Conservation (phyloP, 2,797 vertebrate genomes). For the Gymnopithys bicolor region DNA sequence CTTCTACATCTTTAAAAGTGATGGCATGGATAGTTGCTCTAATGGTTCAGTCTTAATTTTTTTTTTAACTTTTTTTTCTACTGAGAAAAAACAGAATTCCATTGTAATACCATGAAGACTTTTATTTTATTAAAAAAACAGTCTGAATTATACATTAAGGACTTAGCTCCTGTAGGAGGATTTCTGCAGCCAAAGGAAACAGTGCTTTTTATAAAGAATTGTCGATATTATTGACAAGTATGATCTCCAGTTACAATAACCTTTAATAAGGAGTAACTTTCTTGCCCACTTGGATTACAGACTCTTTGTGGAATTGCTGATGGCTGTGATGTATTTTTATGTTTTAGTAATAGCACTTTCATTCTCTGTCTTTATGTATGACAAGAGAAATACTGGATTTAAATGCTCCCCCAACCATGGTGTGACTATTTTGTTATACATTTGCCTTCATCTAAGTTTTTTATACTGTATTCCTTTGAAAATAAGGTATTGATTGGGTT, state of each 20-base stretch:
- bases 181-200: slow-evolving; percentile 1
- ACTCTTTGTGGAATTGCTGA: not conserved
- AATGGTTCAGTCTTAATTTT: not conserved
- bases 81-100: not conserved
- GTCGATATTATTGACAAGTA: slow-evolving; percentile 31
- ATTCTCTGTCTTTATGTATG: not conserved
- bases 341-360: not conserved
- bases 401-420: not conserved
- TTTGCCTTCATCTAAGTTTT: not conserved
- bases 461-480: not conserved
- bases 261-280: not conserved
- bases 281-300: not conserved
- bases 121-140: not conserved
- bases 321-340: not conserved
- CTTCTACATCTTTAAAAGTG: not conserved
- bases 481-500: not conserved
- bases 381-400: not conserved
- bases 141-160: slow-evolving; percentile 7
- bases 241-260: not conserved
- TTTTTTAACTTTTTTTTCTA: not conserved
- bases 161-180: not conserved
- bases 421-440: not conserved
- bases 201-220: not conserved
- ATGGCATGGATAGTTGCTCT: not conserved
- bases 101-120: not conserved